Evolutionary conservation across 1,140 invertebrate genomes (phyloP).

Genomic region (Lordiphosa stackelbergi): DNA sequence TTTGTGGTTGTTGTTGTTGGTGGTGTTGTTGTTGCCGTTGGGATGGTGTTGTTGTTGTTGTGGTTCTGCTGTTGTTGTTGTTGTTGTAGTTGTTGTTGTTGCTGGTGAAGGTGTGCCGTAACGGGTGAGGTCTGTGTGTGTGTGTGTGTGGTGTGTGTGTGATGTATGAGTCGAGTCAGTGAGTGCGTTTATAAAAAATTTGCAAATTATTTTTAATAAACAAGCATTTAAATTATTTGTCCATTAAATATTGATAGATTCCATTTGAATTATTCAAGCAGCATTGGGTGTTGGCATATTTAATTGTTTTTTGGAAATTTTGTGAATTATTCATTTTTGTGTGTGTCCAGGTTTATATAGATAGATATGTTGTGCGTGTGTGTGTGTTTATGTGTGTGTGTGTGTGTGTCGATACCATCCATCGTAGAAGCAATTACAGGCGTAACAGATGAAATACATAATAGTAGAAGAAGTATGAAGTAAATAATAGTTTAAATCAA

Average conservation of each 20-base stretch:
- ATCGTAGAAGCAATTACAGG: constrained; percentile 73
- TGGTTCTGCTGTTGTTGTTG: constrained; percentile 54
- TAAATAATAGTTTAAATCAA: constrained; percentile 42
- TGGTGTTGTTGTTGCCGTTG: constrained; percentile 62
- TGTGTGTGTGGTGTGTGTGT: constrained; percentile 25
- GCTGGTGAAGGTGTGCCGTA: constrained; percentile 73
- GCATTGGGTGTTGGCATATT: constrained; percentile 44
- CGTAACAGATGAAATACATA: constrained; percentile 74
- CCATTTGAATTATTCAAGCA: constrained; percentile 59
- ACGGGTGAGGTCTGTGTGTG: constrained; percentile 65
- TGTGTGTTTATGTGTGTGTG: constrained; percentile 19
- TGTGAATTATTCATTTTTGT: constrained; percentile 36
- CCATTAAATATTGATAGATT: constrained; percentile 58
- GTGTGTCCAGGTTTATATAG: constrained; percentile 20
- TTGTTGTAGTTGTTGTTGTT: constrained; percentile 37
- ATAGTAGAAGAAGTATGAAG: constrained; percentile 64
- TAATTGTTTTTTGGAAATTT: constrained; percentile 27
- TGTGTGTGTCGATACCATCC: constrained; percentile 55
- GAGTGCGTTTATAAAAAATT: constrained; percentile 18
- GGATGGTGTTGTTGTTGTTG: constrained; percentile 48
- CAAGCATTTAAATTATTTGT: constrained; percentile 59
- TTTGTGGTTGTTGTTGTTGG: constrained; percentile 68
- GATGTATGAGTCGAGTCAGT: constrained; percentile 10
- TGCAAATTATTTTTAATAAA: constrained; percentile 28
- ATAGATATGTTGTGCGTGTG: constrained; percentile 17